Evolutionary conservation across 53 echinoderm and acorn worm species (phyloP).

Genomic region (Crossaster papposus): DNA sequence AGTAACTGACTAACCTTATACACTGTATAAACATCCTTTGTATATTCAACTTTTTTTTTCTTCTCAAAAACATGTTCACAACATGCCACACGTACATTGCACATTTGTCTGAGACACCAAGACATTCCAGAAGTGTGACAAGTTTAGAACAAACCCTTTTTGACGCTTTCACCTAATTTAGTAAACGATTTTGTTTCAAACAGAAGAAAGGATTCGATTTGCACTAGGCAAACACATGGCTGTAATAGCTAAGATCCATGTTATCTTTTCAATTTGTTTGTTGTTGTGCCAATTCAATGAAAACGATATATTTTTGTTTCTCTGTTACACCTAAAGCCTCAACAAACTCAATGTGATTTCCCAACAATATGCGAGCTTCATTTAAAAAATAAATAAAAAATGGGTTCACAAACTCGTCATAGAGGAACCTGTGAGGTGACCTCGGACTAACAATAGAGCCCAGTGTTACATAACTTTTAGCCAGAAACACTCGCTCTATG

Average conservation of each 20-base stretch:
- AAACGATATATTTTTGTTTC: too few relatives aligned
- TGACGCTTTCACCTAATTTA: not conserved
- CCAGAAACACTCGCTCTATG: too few relatives aligned
- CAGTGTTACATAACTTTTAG: not conserved
- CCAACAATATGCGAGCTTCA: conserved; percentile 20
- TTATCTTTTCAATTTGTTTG: too few relatives aligned
- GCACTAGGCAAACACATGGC: not conserved
- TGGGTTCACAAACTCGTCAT: conserved; percentile 18
- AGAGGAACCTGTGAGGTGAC: not conserved
- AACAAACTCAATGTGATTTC: not conserved
- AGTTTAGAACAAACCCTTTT: not conserved
- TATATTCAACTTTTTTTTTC: not conserved
- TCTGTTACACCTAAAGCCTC: not conserved
- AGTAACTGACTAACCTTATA: conserved; percentile 25
- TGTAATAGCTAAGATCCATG: too few relatives aligned
- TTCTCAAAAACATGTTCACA: not conserved
- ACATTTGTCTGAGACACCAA: conserved; percentile 32
- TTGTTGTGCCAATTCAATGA: too few relatives aligned
- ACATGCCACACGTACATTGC: conserved; percentile 52
- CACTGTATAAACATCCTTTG: not conserved
- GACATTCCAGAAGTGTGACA: not conserved
- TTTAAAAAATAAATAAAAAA: not conserved
- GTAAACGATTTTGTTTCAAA: not conserved
- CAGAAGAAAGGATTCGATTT: not conserved
- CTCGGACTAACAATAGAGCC: not conserved